Percentiles rank a stretch among this genome's conserved stretches.
Conservation (phyloP, 2,797 vertebrate genomes). For the Cirrhinus mrigala region DNA sequence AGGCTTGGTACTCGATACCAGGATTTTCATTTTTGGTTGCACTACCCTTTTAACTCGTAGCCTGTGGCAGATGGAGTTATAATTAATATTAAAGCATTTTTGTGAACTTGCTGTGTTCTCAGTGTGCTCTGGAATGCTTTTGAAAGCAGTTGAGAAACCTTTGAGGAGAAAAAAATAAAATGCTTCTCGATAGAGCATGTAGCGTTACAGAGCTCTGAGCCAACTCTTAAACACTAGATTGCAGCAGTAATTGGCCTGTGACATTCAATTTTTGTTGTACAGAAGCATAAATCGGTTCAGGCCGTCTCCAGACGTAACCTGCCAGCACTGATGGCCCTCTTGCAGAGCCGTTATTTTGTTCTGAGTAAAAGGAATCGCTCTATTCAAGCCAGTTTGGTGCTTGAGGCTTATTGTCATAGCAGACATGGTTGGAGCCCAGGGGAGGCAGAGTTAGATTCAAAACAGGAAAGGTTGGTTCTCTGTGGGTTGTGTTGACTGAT, state of each 20-base stretch:
- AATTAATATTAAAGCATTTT: not conserved
- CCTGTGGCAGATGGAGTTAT: not conserved
- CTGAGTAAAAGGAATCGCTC: not conserved
- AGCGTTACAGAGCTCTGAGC: not conserved
- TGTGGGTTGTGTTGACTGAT: constrained; percentile 23
- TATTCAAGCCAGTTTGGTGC: not conserved
- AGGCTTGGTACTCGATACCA: not conserved
- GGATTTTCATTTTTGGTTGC: not conserved
- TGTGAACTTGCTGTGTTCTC: not conserved
- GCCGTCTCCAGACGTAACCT: not conserved
- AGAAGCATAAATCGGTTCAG: not conserved
- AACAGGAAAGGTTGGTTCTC: constrained; percentile 33
- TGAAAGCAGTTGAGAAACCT: not conserved
- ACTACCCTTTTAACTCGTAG: not conserved
- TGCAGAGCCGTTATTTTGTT: not conserved
- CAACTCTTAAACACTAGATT: not conserved
- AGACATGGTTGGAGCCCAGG: not conserved
- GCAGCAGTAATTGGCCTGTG: not conserved
- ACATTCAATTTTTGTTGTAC: constrained; percentile 9
- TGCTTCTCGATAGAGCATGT: not conserved
- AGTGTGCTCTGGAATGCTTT: not conserved
- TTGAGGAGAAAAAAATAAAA: not conserved
- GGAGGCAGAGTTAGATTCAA: constrained; percentile 22
- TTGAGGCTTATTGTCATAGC: not conserved
- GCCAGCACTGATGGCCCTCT: not conserved